Evolutionary conservation across 1,140 invertebrate species (phyloP), one percentile per base, ranked within the genome.

Genomic region (Mya arenaria): DNA sequence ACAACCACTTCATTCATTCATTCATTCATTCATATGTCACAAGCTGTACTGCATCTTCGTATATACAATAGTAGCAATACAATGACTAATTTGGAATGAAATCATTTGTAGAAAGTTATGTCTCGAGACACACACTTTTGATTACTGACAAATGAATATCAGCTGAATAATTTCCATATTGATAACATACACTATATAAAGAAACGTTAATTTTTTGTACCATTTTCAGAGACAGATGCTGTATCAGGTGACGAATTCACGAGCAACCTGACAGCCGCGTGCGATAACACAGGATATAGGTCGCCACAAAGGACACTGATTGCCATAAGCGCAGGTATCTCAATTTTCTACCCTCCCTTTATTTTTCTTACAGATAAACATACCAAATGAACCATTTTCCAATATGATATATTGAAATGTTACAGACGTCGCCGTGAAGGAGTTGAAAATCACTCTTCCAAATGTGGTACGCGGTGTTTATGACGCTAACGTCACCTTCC

Each of bases 301-400:
- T 41, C 72, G 23, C 52, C 28, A 23, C 3, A 19, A 23, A 74
- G 58, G 19, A 74, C 56, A 6, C 39, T 56, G 4, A 60, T 74
- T 36, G n/a, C 58, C 15, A 19, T 74, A 28, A 37, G 52, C n/a
- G 72, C 58, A 4, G 56, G 72, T 74, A 62, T n/a, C 30, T 73
- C 32, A 6, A 36, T 10, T 36, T 66, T 6, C 4, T 62, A 62
- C 30, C 19, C 17, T 62, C 28, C 30, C 17, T 23, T 28, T 4
- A 62, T 62, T 25, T 1, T 25, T 62, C 4, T 25, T 62, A 23
- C 1, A 2, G 30, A 2, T 25, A 17, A 25, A 23, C 30, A 23
- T 17, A 4, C 1, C 2, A 52, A 52, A 3, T 52, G 48, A 52
- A n/a, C 25, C 25, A 52, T 3, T 3, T n/a, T 52, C 2, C 4